Conservation (phyloP, 2,888 invertebrate species). For the Argyresthia albistria region DNA sequence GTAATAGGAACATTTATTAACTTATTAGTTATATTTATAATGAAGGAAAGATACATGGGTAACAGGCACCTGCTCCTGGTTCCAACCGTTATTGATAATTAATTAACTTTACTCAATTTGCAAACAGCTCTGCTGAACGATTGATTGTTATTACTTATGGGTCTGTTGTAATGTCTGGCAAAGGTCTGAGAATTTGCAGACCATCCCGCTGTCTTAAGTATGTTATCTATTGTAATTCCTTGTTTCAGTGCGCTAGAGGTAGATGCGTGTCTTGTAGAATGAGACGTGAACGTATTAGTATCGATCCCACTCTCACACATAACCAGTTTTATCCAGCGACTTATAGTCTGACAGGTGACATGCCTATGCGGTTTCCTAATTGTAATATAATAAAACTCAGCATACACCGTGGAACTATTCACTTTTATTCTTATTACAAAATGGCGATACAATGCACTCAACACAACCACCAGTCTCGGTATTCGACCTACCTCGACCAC, state of each 20-base stretch:
- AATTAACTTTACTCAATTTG: too few species aligned
- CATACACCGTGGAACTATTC: too few species aligned
- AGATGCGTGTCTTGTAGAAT: not conserved
- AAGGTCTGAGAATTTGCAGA: not conserved
- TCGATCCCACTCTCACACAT: not conserved
- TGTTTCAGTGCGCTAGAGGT: not conserved
- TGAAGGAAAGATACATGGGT: not conserved
- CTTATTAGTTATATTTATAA: not conserved
- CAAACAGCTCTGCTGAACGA: not conserved
- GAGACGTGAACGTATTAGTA: not conserved
- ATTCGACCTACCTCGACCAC: too few species aligned
- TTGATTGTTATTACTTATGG: not conserved
- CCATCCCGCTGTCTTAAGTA: not conserved
- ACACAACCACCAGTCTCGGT: too few species aligned
- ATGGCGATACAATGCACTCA: too few species aligned
- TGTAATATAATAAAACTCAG: too few species aligned
- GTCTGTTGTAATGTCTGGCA: not conserved
- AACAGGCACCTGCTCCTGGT: too few species aligned
- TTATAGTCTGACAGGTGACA: not conserved
- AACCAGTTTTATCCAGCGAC: not conserved
- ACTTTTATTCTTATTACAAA: too few species aligned
- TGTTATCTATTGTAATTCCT: not conserved
- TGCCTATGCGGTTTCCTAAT: not conserved
- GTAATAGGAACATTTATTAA: not conserved
- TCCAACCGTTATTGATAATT: too few species aligned